phyloP scores from a whole-genome alignment of 2,113 vertebrate species.

The Todiramphus chloris region DNA sequence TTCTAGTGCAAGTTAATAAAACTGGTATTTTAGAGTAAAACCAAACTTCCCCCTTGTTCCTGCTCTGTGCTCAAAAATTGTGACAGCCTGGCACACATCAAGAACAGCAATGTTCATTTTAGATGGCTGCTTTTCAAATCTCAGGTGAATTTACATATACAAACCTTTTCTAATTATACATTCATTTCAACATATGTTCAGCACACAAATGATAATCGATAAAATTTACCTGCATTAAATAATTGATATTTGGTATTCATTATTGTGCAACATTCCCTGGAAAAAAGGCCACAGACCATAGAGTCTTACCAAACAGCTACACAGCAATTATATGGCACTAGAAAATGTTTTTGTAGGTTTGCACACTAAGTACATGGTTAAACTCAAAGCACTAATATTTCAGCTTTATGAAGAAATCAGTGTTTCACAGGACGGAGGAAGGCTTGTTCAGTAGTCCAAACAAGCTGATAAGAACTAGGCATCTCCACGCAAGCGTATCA shows the following conservation, averaged over 20 bases:
- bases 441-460: not conserved
- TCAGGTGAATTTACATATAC: conserved; percentile 53
- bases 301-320: conserved; percentile 2
- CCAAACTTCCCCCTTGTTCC: not conserved
- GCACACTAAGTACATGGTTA: not conserved
- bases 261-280: not conserved
- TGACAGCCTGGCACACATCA: not conserved
- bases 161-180: conserved; percentile 48
- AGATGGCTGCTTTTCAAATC: conserved; percentile 11
- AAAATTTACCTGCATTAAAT: conserved; percentile 52
- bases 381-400: not conserved
- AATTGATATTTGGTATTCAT: conserved; percentile 51
- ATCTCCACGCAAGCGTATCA: not conserved
- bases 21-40: not conserved
- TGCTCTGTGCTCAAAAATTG: not conserved
- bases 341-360: conserved; percentile 26
- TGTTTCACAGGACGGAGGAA: not conserved
- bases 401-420: not conserved
- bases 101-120: not conserved
- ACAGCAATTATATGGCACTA: not conserved
- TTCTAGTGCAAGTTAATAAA: not conserved
- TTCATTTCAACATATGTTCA: conserved; percentile 61
- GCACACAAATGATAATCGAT: conserved; percentile 44
- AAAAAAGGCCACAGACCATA: not conserved
- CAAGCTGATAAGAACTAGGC: not conserved